These are phyloP conservation scores for Microcaecilia unicolor DNA, from an alignment of 2,797 vertebrate genomes.

Conservation along the genomic window DNA sequence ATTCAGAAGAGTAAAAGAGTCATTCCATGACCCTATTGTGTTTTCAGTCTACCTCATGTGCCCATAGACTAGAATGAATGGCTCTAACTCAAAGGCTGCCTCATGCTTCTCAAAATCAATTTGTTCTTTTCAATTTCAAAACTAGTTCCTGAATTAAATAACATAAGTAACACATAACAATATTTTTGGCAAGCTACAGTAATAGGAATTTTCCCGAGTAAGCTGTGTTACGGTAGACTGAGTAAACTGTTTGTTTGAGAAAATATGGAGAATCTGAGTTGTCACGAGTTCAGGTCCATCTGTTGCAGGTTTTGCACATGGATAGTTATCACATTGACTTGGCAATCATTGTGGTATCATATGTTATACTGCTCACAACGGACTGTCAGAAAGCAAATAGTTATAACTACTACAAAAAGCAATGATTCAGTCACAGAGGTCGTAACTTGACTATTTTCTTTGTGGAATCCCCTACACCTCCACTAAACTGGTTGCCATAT, in stretches of 20 bases:
- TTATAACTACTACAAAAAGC: conserved; percentile 42
- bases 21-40: no score
- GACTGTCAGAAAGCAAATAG: conserved; percentile 42
- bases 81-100: no score
- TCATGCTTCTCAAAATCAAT: conserved; percentile 29
- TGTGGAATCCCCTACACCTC: conserved; percentile 36
- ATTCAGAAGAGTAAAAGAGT: no score
- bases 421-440: conserved; percentile 22
- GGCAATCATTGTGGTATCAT: conserved; percentile 21
- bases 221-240: conserved; percentile 7
- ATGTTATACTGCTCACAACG: conserved; percentile 35
- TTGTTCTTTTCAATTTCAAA: conserved; percentile 22
- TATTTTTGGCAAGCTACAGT: no score
- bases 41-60: no score
- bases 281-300: conserved; percentile 20
- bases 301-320: conserved; percentile 10
- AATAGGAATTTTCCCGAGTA: conserved; percentile 28
- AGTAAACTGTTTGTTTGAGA: conserved; percentile 25
- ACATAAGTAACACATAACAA: conserved; percentile 28
- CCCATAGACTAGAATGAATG: no score
- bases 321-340: conserved; percentile 15
- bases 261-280: conserved; percentile 7
- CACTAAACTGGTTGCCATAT: conserved; percentile 42
- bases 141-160: conserved; percentile 27
- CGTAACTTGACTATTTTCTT: conserved; percentile 32